These are phyloP conservation scores for Carcina quercana DNA, from an alignment of 2,888 invertebrate genomes.

Conservation along the genomic window DNA sequence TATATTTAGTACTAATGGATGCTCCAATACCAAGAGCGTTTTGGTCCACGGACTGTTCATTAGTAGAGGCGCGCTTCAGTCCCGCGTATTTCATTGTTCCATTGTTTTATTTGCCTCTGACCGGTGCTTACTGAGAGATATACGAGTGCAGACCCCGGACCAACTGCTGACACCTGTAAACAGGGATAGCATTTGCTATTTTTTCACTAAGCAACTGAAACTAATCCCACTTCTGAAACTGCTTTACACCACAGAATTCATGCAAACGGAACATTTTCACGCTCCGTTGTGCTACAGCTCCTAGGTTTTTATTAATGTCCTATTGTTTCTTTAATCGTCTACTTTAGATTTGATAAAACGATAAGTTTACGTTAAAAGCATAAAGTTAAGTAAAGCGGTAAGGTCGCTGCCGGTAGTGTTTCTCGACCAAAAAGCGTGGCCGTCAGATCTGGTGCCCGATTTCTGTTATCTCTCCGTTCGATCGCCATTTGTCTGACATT, in stretches of 20 bases:
- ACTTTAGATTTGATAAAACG: constrained; percentile 53
- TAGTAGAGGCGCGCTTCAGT: constrained; percentile 44
- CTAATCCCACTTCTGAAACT: background rate
- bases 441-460: constrained; percentile 52
- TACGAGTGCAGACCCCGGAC: constrained; percentile 32
- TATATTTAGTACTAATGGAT: constrained; percentile 22
- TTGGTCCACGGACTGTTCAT: constrained; percentile 38
- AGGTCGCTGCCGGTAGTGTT: constrained; percentile 45
- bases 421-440: constrained; percentile 43
- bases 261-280: constrained; percentile 52
- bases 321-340: constrained; percentile 67
- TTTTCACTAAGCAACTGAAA: constrained; percentile 13
- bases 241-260: constrained; percentile 22
- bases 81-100: constrained; percentile 51
- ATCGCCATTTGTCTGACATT: constrained; percentile 51
- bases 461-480: constrained; percentile 44
- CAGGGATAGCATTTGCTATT: constrained; percentile 20
- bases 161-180: constrained; percentile 34
- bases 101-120: constrained; percentile 48
- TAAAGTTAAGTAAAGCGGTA: constrained; percentile 50
- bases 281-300: constrained; percentile 42
- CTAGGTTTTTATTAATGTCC: constrained; percentile 58
- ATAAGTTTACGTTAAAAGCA: constrained; percentile 63
- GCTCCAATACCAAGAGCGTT: constrained; percentile 35
- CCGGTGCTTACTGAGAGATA: constrained; percentile 44